A percentile compares a stretch with the other conserved stretches of the same genome.
These are phyloP conservation scores for Cebuella pygmaea DNA, from an alignment of 2,797 vertebrate genomes.

Conservation along the genomic window DNA sequence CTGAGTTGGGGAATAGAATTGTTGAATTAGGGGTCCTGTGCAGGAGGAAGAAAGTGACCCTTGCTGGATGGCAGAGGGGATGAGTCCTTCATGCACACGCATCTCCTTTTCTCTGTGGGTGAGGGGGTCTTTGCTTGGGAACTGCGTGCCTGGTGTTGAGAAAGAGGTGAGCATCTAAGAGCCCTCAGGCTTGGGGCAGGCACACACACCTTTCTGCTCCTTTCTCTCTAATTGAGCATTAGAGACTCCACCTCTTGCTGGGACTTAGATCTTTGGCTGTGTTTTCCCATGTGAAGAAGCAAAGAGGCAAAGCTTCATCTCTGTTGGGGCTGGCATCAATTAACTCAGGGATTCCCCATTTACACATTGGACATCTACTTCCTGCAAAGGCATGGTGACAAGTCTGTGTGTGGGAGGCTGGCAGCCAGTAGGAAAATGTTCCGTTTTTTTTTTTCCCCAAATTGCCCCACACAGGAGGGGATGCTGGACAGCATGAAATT, in stretches of 20 bases:
- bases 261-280: neutral
- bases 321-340: neutral
- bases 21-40: neutral
- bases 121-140: neutral
- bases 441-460: neutral
- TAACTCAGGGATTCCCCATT: neutral
- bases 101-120: neutral
- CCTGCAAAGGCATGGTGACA: neutral
- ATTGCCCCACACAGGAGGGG: neutral
- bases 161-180: neutral
- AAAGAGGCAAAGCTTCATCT: neutral
- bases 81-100: neutral
- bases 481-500: slow-evolving; percentile 24
- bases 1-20: neutral
- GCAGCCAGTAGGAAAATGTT: neutral
- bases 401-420: neutral
- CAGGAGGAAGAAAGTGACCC: neutral
- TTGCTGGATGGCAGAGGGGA: neutral
- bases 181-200: neutral
- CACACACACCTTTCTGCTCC: neutral
- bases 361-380: neutral
- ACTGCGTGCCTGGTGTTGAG: neutral
- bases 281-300: neutral
- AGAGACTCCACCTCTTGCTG: neutral
- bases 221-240: neutral